Conservation (phyloP, 2,797 vertebrate genomes). For the Rhyacichthys aspro region DNA sequence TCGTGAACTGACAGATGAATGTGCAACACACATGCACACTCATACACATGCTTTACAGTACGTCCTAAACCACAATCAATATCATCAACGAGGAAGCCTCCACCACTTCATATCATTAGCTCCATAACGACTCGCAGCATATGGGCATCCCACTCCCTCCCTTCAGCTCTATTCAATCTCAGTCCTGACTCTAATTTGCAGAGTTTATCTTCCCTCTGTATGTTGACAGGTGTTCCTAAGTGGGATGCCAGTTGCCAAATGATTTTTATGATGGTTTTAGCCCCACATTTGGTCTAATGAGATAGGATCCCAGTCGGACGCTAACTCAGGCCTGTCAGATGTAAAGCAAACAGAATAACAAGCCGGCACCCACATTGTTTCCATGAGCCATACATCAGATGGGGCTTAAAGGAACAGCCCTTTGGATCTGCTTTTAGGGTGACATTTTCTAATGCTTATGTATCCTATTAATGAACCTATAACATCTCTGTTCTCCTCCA, state of each 20-base stretch:
- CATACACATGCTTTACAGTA: conserved; percentile 29
- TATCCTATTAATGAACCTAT: too few relatives aligned
- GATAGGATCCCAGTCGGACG: conserved; percentile 93
- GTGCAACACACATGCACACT: conserved; percentile 49
- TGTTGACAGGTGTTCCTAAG: conserved; percentile 92
- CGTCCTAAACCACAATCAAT: conserved; percentile 93
- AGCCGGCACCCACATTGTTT: conserved; percentile 59
- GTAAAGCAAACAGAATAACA: conserved; percentile 84
- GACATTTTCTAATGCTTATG: too few relatives aligned
- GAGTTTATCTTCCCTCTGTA: conserved; percentile 90
- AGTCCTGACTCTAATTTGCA: conserved; percentile 82
- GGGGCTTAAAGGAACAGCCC: conserved; percentile 21
- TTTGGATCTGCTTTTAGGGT: too few relatives aligned
- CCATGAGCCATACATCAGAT: conserved; percentile 69
- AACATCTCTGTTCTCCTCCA: too few relatives aligned
- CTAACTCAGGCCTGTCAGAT: conserved; percentile 92
- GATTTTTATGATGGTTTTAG: conserved; percentile 97
- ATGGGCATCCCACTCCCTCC: conserved; percentile 67
- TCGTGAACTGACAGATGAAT: conserved; percentile 85
- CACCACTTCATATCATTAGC: conserved; percentile 92
- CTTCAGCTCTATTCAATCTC: conserved; percentile 36
- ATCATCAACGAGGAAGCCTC: conserved; percentile 88
- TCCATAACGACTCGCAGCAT: conserved; percentile 84
- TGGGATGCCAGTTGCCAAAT: conserved; percentile 90
- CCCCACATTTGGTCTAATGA: conserved; percentile 94